Evolutionary conservation across 2,888 invertebrate genomes (phyloP), one percentile per base, ranked within the genome.

Genomic region (Macrophya alboannulata): DNA sequence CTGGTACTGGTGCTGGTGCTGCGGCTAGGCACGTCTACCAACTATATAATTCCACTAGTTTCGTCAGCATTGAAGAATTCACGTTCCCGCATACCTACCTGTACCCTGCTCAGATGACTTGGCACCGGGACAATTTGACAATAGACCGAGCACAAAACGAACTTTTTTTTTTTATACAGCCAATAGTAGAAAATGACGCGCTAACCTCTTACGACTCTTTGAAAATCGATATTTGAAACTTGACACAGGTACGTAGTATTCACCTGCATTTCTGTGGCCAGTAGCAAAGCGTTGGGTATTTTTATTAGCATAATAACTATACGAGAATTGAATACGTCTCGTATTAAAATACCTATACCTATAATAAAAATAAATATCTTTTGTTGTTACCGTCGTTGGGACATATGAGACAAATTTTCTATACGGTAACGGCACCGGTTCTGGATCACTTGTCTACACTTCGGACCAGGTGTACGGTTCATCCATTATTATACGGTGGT

Each of bases 1-100:
- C 12, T 48, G 48, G 12, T 1, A 0, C 12, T 48, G 48, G 48
- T 12, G 48, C 48, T 48, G 51, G 51, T 45, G 31, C 43, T 68
- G 21, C 45, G 45, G 62, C 79, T 55, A 68, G 85, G 45, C 84
- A 51, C 84, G 84, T 84, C 68, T 71, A 25, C 76, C 40, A 59
- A 76, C 74, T 21, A 76, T 72, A 84, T 62, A 62, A 81, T 62
- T 62, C 81, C 12, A 37, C 81, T 43, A 55, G 37, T 40, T 68
- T 85, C 79, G 85, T 85, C 62, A 85, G 85, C 85, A 85, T 85
- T 85, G 45, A 79, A 85, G 85, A 85, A 85, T 85, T 85, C 85
- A 68, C 85, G 68, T 85, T 17, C 25, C 71, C 84, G 68, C 84
- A 51, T 72, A 72, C 68, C 45, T 72, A 72, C 68, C 31, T 37